Base-by-base conservation (phyloP, 2,113 vertebrate species). In the Tetraodon nigroviridis region DNA sequence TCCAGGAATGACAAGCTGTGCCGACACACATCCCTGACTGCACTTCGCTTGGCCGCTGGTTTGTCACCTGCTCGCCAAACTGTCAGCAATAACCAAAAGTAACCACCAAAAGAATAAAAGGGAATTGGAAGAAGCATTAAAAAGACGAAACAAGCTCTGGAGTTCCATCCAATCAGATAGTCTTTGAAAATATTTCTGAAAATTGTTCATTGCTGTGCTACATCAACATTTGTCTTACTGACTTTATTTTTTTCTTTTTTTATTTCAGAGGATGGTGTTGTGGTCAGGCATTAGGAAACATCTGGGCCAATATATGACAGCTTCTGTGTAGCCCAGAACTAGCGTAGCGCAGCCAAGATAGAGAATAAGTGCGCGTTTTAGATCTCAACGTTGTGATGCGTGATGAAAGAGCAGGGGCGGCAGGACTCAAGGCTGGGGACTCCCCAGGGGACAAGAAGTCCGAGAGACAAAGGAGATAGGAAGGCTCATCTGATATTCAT, bases 401-500 rank as follows among this genome's bases (percentile, higher is more conserved):
- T 83, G 82, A 86, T 75, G 81, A 66, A 74, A 76, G 76, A 74
- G 69, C 72, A 65, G 79, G 72, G 74, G 66, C 62, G 62, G 41
- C 45, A 78, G 72, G 81, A 84, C 75, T 78, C 63, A 79, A 78
- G 77, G 75, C 63, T 74, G 66, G 75, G 56, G 73, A 69, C 58
- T 64, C 67, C 79, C 78, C 57, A 15, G 76, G 79, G 75, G 80
- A 80, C 58, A 51, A 51, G 66, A 37, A 24, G 71, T 73, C 56
- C 61, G 50, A 70, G 92, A 95, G 79, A 76, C 59, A 69, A 61
- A 73, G 57, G 69, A 75, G 77, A 84, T 58, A 75, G 84, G 81
- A 82, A 84, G 71, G 75, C 80, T 84, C 79, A 86, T 88, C 67
- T 72, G 65, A 81, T 80, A 85, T 89, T 87, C 82, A 83, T 84